Conservation (phyloP, 1,140 invertebrate species). For the Pollicipes pollicipes region DNA sequence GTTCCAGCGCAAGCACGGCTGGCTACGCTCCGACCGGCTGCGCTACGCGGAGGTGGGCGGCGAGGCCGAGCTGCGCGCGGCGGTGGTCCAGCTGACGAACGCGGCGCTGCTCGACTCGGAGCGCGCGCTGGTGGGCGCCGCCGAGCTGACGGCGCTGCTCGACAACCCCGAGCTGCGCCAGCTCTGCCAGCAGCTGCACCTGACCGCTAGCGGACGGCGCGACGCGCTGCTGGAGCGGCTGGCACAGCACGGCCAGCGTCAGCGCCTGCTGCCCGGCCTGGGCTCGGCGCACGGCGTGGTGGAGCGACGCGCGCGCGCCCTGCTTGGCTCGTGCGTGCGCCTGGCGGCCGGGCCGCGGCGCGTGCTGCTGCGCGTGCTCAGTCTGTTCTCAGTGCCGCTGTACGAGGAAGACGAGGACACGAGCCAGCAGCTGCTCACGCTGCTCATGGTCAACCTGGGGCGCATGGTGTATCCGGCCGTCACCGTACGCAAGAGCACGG, state of each 20-base stretch:
- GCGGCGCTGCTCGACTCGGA: constrained; percentile 18
- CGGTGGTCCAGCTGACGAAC: constrained; percentile 17
- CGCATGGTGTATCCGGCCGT: constrained; percentile 31
- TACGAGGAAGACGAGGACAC: constrained; percentile 28
- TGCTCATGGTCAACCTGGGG: constrained; percentile 33
- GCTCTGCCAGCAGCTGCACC: constrained; percentile 24
- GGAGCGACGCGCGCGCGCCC: constrained; percentile 17
- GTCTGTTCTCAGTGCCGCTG: constrained; percentile 30
- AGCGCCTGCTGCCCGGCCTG: background rate
- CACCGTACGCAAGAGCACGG: constrained; percentile 25
- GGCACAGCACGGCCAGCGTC: background rate
- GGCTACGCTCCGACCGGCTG: constrained; percentile 19
- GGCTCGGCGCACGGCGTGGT: background rate
- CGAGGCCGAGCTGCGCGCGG: background rate
- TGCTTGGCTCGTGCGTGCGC: constrained; percentile 26
- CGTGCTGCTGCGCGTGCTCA: constrained; percentile 29
- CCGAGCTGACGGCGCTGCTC: constrained; percentile 21
- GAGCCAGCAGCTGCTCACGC: constrained; percentile 28
- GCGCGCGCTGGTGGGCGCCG: background rate
- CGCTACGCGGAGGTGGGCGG: background rate
- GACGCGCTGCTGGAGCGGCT: background rate
- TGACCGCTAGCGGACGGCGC: constrained; percentile 10
- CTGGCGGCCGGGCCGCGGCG: constrained; percentile 22
- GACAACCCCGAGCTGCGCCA: constrained; percentile 24
- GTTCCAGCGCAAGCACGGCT: constrained; percentile 31